These are phyloP conservation scores for Gari tellinella DNA, from an alignment of 2,888 invertebrate genomes.

Conservation along the genomic window DNA sequence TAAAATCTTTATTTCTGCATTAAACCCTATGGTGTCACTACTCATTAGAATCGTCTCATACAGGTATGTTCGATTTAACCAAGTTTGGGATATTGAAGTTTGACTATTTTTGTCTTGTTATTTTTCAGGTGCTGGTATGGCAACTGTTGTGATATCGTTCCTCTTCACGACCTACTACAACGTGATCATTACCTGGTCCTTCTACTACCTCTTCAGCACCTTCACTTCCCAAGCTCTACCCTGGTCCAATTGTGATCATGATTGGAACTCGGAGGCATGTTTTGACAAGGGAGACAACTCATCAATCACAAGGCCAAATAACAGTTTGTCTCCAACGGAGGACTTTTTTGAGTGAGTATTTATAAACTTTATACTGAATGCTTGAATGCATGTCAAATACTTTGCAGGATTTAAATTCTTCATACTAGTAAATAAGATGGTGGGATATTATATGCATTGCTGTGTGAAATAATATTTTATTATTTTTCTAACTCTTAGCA, in stretches of 20 bases:
- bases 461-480: too few species aligned
- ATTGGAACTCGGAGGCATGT: slow-evolving; percentile 93
- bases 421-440: too few species aligned
- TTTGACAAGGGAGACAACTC: slow-evolving; percentile 87
- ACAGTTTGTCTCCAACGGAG: slow-evolving; percentile 93
- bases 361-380: neutral
- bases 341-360: slow-evolving; percentile 94
- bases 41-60: too few species aligned
- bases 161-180: slow-evolving; percentile 98
- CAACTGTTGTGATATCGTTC: slow-evolving; percentile 97
- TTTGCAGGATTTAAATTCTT: too few species aligned
- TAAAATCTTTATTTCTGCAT: too few species aligned
- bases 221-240: slow-evolving; percentile 91
- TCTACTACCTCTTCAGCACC: slow-evolving; percentile 94
- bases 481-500: too few species aligned
- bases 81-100: too few species aligned
- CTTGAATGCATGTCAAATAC: too few species aligned
- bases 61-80: too few species aligned
- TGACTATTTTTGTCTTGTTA: too few species aligned
- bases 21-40: too few species aligned
- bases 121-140: slow-evolving; percentile 93
- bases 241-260: slow-evolving; percentile 94
- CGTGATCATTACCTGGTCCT: slow-evolving; percentile 96
- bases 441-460: too few species aligned
- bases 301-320: slow-evolving; percentile 86